Conservation (phyloP, 2,113 vertebrate species). For the Siniperca chuatsi region DNA sequence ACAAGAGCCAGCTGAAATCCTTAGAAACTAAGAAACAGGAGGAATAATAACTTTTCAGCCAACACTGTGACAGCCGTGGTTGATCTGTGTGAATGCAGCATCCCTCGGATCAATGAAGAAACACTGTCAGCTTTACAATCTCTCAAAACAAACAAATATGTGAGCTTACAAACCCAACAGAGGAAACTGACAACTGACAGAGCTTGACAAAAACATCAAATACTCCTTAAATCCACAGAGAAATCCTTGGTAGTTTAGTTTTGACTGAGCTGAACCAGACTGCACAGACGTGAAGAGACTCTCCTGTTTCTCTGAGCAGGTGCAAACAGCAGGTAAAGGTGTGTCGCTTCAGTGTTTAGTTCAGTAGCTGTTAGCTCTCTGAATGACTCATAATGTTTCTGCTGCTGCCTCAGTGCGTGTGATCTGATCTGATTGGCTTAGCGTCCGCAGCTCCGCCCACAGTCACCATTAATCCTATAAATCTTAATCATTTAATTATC, state of each 20-base stretch:
- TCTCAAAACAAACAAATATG: neutral
- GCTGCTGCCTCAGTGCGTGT: conserved; percentile 6
- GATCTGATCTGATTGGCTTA: conserved; percentile 34
- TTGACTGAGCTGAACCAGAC: neutral
- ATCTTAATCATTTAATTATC: neutral
- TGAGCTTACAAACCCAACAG: neutral
- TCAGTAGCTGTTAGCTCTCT: neutral
- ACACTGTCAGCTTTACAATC: neutral
- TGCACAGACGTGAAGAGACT: too few relatives aligned
- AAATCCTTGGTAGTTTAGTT: neutral
- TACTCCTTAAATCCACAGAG: neutral
- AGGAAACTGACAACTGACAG: neutral
- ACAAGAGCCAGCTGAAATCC: neutral
- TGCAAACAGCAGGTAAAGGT: conserved; percentile 10
- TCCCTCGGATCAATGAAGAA: neutral
- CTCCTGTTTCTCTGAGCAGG: neutral
- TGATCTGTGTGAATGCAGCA: neutral
- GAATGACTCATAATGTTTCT: neutral
- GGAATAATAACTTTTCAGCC: neutral
- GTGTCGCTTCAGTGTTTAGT: neutral
- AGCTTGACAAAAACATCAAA: neutral
- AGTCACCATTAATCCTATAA: too few relatives aligned
- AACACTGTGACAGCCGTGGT: neutral
- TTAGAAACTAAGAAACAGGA: neutral
- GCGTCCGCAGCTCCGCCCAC: conserved; percentile 26